phyloP scores from a whole-genome alignment of 2,113 vertebrate genomes.

The Istiophorus platypterus region DNA sequence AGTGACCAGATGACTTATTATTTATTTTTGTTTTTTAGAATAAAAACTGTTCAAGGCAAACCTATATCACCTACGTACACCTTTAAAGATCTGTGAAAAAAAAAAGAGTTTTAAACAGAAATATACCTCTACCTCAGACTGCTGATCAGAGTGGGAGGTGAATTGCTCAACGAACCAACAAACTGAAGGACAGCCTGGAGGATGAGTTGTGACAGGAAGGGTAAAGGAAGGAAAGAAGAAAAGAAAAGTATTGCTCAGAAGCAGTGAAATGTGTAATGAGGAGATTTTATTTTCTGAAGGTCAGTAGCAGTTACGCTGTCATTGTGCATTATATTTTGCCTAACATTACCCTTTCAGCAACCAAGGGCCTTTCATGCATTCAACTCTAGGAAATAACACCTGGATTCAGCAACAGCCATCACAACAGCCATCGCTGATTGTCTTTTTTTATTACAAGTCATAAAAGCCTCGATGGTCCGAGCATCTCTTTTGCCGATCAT shows the following conservation, averaged over 20 bases:
- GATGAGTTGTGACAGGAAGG: constrained; percentile 8
- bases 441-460: neutral
- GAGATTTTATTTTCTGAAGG: constrained; percentile 41
- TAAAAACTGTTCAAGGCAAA: constrained; percentile 37
- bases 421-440: neutral
- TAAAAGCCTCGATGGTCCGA: neutral
- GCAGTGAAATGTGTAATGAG: constrained; percentile 44
- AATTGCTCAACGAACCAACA: neutral
- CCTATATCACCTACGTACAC: no score
- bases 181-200: constrained; percentile 25
- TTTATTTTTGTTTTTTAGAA: constrained; percentile 19
- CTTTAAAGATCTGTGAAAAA: constrained; percentile 22
- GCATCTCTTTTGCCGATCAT: neutral
- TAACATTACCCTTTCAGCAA: constrained; percentile 48
- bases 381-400: constrained; percentile 13
- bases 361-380: constrained; percentile 19
- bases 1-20: constrained; percentile 38
- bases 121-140: neutral
- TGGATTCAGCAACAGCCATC: constrained; percentile 20
- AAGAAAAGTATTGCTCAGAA: constrained; percentile 3
- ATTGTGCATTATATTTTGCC: constrained; percentile 48
- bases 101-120: constrained; percentile 3
- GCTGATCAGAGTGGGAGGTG: constrained; percentile 1
- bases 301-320: constrained; percentile 65
- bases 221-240: neutral